Evolutionary conservation across 2,113 vertebrate genomes (phyloP), one percentile per base, ranked within the genome.

Genomic region (Brachyistius frenatus): DNA sequence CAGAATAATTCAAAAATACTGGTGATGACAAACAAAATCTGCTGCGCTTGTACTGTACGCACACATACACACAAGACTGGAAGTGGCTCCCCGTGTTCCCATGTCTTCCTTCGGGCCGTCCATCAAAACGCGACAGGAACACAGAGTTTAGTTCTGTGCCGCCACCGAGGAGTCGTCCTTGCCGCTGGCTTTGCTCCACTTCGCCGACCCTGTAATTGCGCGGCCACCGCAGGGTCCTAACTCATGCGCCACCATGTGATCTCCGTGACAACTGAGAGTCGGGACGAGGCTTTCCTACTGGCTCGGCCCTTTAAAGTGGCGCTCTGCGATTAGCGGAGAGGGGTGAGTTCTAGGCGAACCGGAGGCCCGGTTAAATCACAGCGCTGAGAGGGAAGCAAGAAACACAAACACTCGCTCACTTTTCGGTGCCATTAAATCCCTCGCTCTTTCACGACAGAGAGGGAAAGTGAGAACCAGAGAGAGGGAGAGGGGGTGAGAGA

Each of bases 101-200:
- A 76, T 73, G 66, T 80, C 31, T 55, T 86, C 57, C 83, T 78
- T 65, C 74, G 62, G 62, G 65, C 85, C 39, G 71, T 92, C 67
- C 72, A 90, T 93, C 89, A 91, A 86, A 88, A 67, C 14, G 66
- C 30, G 80, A 91, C 91, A 93, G 88, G 82, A 89, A 89, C 85
- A 80, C 68, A 88, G 88, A 66, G 66, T 81, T 88, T 79, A 88
- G 86, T 84, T 89, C 80, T 60, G 63, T 61, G 89, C 84, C 73
- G 72, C 87, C 87, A 88, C 76, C 3, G 54, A 80, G 76, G 87
- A 91, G 87, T 85, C 54, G 36, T 86, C 68, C 68, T 78, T 78
- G 75, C 86, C 84, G 13, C 70, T 85, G 85, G 81, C 79, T 82
- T 79, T 31, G 56, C 78, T 80, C 63, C 78, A 54, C 79, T 36